Base-by-base conservation (phyloP, 1,140 invertebrate species). In the Pseudomyrmex sp. region DNA sequence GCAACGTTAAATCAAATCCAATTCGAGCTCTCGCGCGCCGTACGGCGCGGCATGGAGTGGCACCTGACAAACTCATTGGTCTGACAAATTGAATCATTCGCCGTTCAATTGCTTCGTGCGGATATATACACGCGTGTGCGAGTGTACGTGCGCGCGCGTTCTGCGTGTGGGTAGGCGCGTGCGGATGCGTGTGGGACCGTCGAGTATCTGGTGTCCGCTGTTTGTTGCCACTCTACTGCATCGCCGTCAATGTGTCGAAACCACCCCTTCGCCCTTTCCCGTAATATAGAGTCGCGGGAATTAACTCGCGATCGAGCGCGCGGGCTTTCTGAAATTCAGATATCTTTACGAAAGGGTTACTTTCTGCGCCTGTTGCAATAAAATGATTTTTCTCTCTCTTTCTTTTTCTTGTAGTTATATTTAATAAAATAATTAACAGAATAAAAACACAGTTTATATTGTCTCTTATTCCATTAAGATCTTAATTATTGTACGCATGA, bases 11-110 rank as follows among this genome's bases (percentile, higher is more conserved):
- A 94, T 94, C 92, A 93, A 93, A 94, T 94, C 87, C 92, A 93
- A 93, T 94, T 93, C 91, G 90, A 91, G 91, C 90, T 92, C 89
- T 92, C 90, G 86, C 91, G 90, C 90, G 77, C 90, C 86, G 90
- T 86, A 89, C 88, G 82, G 88, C 73, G 85, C 90, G 89, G 90
- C 92, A 91, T 93, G 86, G 91, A 94, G 93, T 94, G 92, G 91
- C 93, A 94, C 93, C 93, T 94, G 93, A 93, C 93, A 93, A 94
- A 94, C 93, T 93, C 93, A 94, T 94, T 94, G 93, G 93, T 92
- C 93, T 93, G 93, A 93, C 92, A 94, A 94, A 94, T 94, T 94
- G 92, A 94, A 94, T 94, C 93, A 94, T 94, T 94, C 93, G 93
- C 92, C 91, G 93, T 94, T 94, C 93, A 93, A 94, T 94, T 93